Base-by-base conservation (phyloP, 2,113 vertebrate genomes). In the Sceloporus tristichus region DNA sequence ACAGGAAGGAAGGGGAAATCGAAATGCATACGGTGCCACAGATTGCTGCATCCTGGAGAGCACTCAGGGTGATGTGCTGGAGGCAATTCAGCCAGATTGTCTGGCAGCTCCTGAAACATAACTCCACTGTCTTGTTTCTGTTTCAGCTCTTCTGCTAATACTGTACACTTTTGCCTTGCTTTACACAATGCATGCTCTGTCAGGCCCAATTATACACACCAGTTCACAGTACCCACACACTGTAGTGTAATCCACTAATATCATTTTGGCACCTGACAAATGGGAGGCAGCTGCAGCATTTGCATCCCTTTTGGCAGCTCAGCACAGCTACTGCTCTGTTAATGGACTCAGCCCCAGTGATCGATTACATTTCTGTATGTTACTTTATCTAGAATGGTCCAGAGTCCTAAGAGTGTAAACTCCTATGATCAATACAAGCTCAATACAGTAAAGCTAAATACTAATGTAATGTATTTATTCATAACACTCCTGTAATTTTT, bases 261-360 rank as follows among this genome's bases (percentile, higher is more conserved):
- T 68, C 27, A 85, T 66, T 85, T 66, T 78, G 75, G 59, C 74
- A 85, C 74, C 75, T 25, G 62, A 78, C 75, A 78, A 77, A 78
- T 34, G 66, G 54, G 19, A 34, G 42, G 66, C 18, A n/a, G 34
- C 9, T 5, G n/a, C 18, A 0, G 68, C 68, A 9, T 85, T 77
- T 68, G 40, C 40, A 66, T 53, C 84, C 48, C 74, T 19, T 85
- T 78, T 65, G 59, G 38, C 42, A 78, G 29, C 59, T 85, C 27
- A 66, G 59, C 59, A 13, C 4, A 27, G 14, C 29, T 27, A 10
- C 84, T 23, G 27, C 75, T 29, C 40, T 25, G 5, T 53, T 62
- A 85, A 78, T 53, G 29, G 48, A 48, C 48, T 48, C 48, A 48
- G 48, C 48, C 48, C 7, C 5, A 48, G 11, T 53, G 74, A 66